Conservation (phyloP, 1,140 invertebrate species). For the Colletes gigas region DNA sequence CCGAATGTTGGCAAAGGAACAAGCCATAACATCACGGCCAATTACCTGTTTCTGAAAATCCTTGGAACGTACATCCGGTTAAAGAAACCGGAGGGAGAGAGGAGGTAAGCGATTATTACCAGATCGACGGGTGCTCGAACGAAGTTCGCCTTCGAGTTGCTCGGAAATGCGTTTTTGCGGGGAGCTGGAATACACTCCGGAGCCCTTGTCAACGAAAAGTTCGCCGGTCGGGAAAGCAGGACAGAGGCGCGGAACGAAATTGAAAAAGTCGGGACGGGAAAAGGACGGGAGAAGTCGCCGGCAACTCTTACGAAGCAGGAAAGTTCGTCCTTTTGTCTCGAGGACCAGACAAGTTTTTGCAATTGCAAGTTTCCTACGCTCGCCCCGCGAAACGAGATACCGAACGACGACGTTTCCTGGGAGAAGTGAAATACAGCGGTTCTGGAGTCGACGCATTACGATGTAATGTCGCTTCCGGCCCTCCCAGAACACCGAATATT, state of each 20-base stretch:
- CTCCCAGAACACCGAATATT: slow-evolving; percentile 20
- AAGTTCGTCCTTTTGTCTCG: slow-evolving; percentile 61
- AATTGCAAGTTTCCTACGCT: slow-evolving; percentile 55
- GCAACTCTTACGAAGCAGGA: slow-evolving; percentile 60
- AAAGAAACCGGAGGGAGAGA: not conserved
- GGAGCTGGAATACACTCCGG: slow-evolving; percentile 11
- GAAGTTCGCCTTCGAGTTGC: slow-evolving; percentile 31
- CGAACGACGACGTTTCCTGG: slow-evolving; percentile 39
- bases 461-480: slow-evolving; percentile 2
- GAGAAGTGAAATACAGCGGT: slow-evolving; percentile 37
- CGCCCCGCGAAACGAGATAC: slow-evolving; percentile 46
- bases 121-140: slow-evolving; percentile 36
- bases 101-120: slow-evolving; percentile 29
- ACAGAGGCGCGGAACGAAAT: slow-evolving; percentile 10
- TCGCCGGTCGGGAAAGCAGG: not conserved
- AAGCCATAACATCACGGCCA: no score
- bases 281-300: slow-evolving; percentile 62
- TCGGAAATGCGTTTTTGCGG: slow-evolving; percentile 52
- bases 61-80: not conserved
- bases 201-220: slow-evolving; percentile 45
- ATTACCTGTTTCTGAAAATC: no score
- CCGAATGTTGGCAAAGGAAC: no score
- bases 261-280: slow-evolving; percentile 36
- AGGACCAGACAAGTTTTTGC: slow-evolving; percentile 63
- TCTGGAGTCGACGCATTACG: slow-evolving; percentile 24